Evolutionary conservation across 2,113 vertebrate species (phyloP).

Genomic region (Bubo blakistoni): DNA sequence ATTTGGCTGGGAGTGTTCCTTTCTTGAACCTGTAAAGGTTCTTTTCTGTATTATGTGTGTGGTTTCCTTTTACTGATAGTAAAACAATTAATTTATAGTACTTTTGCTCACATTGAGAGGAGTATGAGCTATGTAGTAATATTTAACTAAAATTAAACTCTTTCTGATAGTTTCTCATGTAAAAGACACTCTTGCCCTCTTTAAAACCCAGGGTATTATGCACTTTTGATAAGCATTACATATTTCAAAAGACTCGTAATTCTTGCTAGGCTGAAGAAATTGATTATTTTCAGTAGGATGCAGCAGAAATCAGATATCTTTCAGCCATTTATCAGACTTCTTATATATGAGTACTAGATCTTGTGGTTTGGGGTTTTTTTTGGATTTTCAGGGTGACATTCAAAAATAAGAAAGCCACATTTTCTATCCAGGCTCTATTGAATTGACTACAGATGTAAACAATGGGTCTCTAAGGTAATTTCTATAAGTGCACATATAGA

Average conservation of each 20-base stretch:
- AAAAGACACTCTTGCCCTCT: background rate
- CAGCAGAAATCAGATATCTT: background rate
- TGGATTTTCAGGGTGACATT: background rate
- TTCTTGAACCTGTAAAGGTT: background rate
- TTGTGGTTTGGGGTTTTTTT: background rate
- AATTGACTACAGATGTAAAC: background rate
- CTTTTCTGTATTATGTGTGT: background rate
- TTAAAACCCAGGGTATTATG: background rate
- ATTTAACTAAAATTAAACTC: background rate
- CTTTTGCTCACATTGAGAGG: background rate
- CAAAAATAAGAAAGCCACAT: background rate
- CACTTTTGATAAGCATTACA: background rate
- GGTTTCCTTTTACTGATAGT: background rate
- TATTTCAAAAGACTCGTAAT: background rate
- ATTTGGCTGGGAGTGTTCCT: background rate
- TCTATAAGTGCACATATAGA: background rate
- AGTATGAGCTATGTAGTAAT: background rate
- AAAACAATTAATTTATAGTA: background rate
- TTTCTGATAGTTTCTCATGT: background rate
- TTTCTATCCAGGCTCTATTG: background rate
- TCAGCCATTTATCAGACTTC: background rate
- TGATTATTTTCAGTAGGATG: background rate
- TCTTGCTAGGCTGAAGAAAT: background rate
- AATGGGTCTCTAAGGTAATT: background rate
- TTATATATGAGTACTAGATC: background rate